Base-by-base conservation (phyloP, 2,113 vertebrate species). In the Rhombomys opimus region DNA sequence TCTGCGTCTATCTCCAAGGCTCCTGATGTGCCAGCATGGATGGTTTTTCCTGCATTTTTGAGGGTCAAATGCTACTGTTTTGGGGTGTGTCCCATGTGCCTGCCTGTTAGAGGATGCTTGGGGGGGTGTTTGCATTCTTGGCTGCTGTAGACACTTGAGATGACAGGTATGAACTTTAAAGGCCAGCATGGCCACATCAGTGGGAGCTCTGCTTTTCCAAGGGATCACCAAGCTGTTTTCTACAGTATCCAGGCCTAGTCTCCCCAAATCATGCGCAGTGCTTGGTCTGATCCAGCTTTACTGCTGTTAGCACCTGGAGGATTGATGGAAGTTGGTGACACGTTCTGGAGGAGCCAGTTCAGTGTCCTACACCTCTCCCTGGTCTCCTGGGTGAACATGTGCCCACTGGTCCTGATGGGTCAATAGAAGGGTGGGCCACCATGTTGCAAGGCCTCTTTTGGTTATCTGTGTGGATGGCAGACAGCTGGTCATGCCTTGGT, bases 21-120 rank as follows among this genome's bases (percentile, higher is more conserved):
- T 38, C 14, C 17, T 6, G 15, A 14, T n/a, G 1, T 11, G 6
- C 2, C 1, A 2, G 50, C 12, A 0, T 1, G 17, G 32, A 6
- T 15, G 14, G 2, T 23, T 0, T 6, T 9, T 20, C 35, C 8
- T 8, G 59, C 7, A 15, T 23, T 32, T 5, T 18, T 9, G 7
- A 23, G 12, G 57, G 12, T 38, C 18, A 1, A 32, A 0, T 30
- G 18, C 4, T 9, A 6, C 23, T 54, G 3, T 1, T 0, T 22
- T 3, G 0, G 7, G 18, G 9, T 14, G 6, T 1, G 6, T 17
- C 14, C 22, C 9, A 0, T 3, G 9, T 4, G 0, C 1, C 1
- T 10, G 1, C 20, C 57, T 12, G 30, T 3, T 30, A 12, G 1
- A 0, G 20, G 41, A 6, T 4, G 0, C 32, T 3, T 1, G 20